Conservation (phyloP, 2,113 vertebrate genomes). For the Equus przewalskii region DNA sequence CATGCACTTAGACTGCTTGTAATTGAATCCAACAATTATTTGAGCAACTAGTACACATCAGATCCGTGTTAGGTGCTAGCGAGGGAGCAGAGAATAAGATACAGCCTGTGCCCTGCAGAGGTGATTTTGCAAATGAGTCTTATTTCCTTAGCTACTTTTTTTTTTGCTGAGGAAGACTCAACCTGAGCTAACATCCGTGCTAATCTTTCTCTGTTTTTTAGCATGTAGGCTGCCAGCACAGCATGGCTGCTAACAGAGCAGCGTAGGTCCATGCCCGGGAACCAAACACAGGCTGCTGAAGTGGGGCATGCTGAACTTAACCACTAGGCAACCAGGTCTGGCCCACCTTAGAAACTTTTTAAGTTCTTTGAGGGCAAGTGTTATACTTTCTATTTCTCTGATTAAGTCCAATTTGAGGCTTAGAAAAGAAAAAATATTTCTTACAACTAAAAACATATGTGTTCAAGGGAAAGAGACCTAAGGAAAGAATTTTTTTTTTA, state of each 20-base stretch:
- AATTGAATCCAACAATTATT: background rate
- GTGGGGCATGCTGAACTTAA: too few species aligned
- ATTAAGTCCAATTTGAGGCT: background rate
- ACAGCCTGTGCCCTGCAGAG: background rate
- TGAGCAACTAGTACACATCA: background rate
- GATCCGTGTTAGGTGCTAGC: background rate
- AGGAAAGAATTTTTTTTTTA: background rate
- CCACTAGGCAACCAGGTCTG: too few species aligned
- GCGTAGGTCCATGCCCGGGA: too few species aligned
- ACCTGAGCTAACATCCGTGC: too few species aligned
- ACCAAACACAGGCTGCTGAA: too few species aligned
- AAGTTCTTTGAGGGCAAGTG: background rate
- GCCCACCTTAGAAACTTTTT: background rate
- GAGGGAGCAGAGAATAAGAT: background rate
- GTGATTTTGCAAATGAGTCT: background rate
- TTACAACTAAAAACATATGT: constrained; percentile 26
- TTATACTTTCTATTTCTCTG: background rate
- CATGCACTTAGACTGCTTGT: background rate
- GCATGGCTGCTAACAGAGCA: too few species aligned
- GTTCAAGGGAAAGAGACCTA: background rate
- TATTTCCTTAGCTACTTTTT: background rate
- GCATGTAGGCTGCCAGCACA: too few species aligned
- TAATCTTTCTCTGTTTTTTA: too few species aligned
- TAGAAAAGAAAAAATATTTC: constrained; percentile 26
- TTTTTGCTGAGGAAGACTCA: too few species aligned